Conservation (phyloP, 2,113 vertebrate genomes). For the Dicentrarchus labrax region DNA sequence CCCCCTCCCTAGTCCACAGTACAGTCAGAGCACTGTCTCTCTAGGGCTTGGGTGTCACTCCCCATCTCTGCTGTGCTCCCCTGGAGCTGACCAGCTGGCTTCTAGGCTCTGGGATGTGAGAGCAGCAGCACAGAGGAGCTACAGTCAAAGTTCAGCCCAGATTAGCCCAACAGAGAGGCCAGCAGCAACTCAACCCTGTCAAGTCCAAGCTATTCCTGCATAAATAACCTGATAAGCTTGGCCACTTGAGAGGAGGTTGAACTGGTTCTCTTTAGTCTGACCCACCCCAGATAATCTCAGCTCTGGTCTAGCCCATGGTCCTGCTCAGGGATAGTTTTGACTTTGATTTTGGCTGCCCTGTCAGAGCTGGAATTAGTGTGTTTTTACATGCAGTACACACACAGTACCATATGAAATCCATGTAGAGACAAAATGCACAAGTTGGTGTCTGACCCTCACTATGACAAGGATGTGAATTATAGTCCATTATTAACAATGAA, state of each 20-base stretch:
- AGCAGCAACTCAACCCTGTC: constrained; percentile 34
- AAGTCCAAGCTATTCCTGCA: constrained; percentile 47
- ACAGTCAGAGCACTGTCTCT: constrained; percentile 83
- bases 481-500: neutral
- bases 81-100: constrained; percentile 81
- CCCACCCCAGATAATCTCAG: constrained; percentile 21
- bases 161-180: constrained; percentile 58
- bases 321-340: constrained; percentile 20
- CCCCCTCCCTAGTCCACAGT: constrained; percentile 67
- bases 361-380: neutral
- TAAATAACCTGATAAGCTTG: constrained; percentile 52
- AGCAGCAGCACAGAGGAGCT: constrained; percentile 70
- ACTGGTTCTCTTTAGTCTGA: constrained; percentile 33
- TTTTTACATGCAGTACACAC: neutral
- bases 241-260: constrained; percentile 32
- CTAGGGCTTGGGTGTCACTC: constrained; percentile 81
- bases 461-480: neutral
- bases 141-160: constrained; percentile 73
- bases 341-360: constrained; percentile 7
- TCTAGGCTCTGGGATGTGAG: constrained; percentile 64
- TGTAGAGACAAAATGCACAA: neutral
- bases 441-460: neutral
- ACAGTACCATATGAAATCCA: neutral
- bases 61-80: constrained; percentile 78
- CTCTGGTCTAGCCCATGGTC: neutral